phyloP scores from a whole-genome alignment of 2,888 invertebrate genomes.

The Drosophila melanocephala region DNA sequence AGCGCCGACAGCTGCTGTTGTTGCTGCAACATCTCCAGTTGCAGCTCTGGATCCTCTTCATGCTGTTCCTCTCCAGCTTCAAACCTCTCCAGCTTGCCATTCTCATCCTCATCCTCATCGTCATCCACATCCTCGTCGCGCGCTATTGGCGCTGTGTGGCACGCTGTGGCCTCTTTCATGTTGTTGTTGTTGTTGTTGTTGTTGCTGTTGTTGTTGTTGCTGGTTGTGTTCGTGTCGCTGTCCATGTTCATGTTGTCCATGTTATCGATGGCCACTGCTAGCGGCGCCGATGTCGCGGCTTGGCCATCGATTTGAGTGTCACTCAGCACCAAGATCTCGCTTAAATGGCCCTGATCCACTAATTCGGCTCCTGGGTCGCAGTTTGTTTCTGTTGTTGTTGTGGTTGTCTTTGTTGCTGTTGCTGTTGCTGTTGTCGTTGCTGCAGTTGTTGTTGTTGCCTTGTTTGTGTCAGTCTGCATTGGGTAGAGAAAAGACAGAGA shows the following conservation, averaged over 20 bases:
- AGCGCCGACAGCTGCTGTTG: conserved; percentile 43
- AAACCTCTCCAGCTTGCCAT: conserved; percentile 20
- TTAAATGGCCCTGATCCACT: conserved; percentile 69
- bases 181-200: conserved; percentile 26
- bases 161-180: conserved; percentile 60
- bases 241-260: conserved; percentile 61
- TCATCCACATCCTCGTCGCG: conserved; percentile 69
- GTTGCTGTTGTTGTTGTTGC: conserved; percentile 25
- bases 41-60: conserved; percentile 22
- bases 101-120: conserved; percentile 44
- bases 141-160: conserved; percentile 79
- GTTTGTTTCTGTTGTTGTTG: conserved; percentile 32
- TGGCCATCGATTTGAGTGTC: conserved; percentile 78
- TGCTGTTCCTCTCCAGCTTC: conserved; percentile 50
- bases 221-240: conserved; percentile 47
- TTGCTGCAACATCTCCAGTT: conserved; percentile 37
- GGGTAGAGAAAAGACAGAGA: conserved; percentile 33
- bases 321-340: conserved; percentile 81
- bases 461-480: conserved; percentile 69
- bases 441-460: conserved; percentile 37
- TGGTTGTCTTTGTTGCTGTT: conserved; percentile 30
- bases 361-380: conserved; percentile 62
- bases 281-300: conserved; percentile 56
- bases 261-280: conserved; percentile 64
- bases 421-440: conserved; percentile 35